These are phyloP conservation scores for Microdon myrmicae DNA, from an alignment of 2,888 invertebrate genomes.

Conservation along the genomic window DNA sequence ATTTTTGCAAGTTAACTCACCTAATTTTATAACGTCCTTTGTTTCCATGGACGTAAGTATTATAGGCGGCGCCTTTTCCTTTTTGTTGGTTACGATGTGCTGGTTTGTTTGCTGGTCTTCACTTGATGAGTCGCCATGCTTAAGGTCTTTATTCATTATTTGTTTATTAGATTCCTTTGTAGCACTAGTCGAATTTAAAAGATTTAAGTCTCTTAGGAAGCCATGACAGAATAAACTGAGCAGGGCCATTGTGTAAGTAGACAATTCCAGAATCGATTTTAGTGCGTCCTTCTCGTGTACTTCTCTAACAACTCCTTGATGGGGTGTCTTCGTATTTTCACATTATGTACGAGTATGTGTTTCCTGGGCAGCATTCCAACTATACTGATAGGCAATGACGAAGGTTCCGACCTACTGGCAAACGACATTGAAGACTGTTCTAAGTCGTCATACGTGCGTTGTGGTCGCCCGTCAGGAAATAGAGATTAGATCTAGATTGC, in stretches of 20 bases:
- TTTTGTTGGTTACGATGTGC: no score
- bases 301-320: constrained; percentile 63
- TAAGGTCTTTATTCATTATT: no score
- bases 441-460: constrained; percentile 66
- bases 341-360: constrained; percentile 65
- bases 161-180: no score
- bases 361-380: constrained; percentile 68
- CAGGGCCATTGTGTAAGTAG: constrained; percentile 65
- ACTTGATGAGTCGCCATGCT: no score
- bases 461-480: constrained; percentile 72
- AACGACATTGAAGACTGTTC: constrained; percentile 64
- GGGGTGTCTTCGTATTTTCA: constrained; percentile 42
- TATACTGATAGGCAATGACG: constrained; percentile 62
- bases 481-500: constrained; percentile 73
- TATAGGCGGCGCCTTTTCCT: no score
- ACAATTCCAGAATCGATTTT: constrained; percentile 67
- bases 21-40: no score
- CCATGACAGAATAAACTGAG: constrained; percentile 61
- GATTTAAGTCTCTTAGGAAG: constrained; percentile 62
- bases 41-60: no score
- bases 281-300: constrained; percentile 65
- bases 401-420: constrained; percentile 54
- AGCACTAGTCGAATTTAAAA: no score
- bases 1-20: no score
- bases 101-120: no score